Base-by-base conservation (phyloP, 1,140 invertebrate species). In the Hyposmocoma kahamanoa region DNA sequence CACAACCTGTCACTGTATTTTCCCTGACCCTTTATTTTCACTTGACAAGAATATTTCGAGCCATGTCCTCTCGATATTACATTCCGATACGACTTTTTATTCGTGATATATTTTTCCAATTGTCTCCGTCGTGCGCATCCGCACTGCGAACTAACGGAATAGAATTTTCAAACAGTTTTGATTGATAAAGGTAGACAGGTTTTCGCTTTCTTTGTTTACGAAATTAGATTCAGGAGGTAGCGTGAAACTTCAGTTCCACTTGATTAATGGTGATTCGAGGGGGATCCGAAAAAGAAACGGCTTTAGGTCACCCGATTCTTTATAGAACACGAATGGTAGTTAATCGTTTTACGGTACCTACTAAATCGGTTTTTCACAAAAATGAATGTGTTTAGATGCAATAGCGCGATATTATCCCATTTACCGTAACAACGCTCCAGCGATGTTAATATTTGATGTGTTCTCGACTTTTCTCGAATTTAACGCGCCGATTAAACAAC, bases 71-170 rank as follows among this genome's bases (percentile, higher is more conserved):
- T 62, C 72, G 72, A 85, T 85, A 83, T 83, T 82, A 83, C 76
- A 73, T 80, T 82, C 71, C 68, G 67, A 75, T 80, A 70, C 71
- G 75, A 79, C 76, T 85, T 85, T 83, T 83, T 85, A 81, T 75
- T 82, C 79, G 72, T 83, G 79, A 85, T 83, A 85, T 70, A 85
- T 85, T 85, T 85, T 82, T 83, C 79, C 82, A 79, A 85, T 83
- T 82, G 79, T 83, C 78, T 83, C 71, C 73, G 61, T 60, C 69
- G 74, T 68, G 71, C 70, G 72, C 64, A 66, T 75, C 68, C 62
- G 56, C 67, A 72, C 56, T 75, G 70, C 69, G 75, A 81, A 78
- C 76, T 82, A 81, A 77, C 78, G 71, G 69, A 79, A 85, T 82
- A 80, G 74, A 82, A 82, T 82, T 85, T 83, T 82, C 75, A 81